These are phyloP conservation scores for Lepilemur ruficaudatus DNA, from an alignment of 2,797 vertebrate species.

Conservation along the genomic window DNA sequence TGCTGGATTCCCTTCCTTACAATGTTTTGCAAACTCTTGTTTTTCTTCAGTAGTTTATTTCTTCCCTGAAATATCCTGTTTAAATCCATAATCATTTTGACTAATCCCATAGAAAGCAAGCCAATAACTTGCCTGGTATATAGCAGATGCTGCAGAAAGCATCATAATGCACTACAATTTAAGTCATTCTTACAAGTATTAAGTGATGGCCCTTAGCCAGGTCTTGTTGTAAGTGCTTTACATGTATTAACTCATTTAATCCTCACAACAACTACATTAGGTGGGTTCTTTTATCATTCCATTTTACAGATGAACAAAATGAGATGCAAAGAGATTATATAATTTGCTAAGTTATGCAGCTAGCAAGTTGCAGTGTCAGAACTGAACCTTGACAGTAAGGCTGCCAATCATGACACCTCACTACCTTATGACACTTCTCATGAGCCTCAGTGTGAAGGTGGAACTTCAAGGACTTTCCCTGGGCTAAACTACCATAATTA, in stretches of 20 bases:
- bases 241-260: background rate
- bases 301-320: constrained; percentile 34
- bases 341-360: background rate
- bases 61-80: constrained; percentile 10
- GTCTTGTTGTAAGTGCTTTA: background rate
- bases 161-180: background rate
- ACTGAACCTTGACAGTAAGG: background rate
- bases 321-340: background rate
- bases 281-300: background rate
- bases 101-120: background rate
- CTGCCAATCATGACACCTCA: background rate
- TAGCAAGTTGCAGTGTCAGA: background rate
- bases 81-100: constrained; percentile 13
- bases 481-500: background rate
- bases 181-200: background rate
- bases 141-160: background rate
- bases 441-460: background rate
- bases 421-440: background rate
- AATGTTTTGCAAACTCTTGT: background rate
- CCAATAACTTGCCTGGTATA: background rate
- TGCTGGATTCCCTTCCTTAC: background rate
- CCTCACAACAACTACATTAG: background rate
- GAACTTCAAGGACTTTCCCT: background rate
- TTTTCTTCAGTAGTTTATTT: background rate
- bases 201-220: background rate